These are phyloP conservation scores for Epiblema foenella DNA, from an alignment of 2,888 invertebrate species.

Conservation along the genomic window DNA sequence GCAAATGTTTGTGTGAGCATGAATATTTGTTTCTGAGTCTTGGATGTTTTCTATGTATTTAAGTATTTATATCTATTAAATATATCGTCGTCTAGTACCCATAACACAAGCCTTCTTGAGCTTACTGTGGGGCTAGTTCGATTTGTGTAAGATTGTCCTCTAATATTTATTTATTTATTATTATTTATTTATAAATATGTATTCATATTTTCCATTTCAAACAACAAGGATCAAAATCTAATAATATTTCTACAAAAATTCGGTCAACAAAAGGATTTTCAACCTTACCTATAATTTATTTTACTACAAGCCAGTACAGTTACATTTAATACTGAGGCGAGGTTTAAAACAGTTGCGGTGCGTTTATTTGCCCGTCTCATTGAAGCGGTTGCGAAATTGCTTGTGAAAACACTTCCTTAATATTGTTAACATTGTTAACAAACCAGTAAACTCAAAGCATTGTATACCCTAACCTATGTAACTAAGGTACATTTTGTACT, in stretches of 20 bases:
- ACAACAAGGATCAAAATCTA: too few relatives aligned
- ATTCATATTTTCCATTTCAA: too few relatives aligned
- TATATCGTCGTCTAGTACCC: too few relatives aligned
- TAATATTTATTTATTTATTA: too few relatives aligned
- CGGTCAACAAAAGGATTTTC: neutral
- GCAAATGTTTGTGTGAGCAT: too few relatives aligned
- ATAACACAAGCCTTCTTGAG: too few relatives aligned
- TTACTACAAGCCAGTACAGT: constrained; percentile 9
- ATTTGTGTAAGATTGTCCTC: too few relatives aligned
- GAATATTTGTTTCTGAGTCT: too few relatives aligned
- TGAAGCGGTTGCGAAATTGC: constrained; percentile 39
- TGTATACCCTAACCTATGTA: neutral
- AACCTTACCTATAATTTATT: constrained; percentile 16
- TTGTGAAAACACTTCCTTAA: constrained; percentile 39
- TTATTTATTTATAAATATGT: too few relatives aligned
- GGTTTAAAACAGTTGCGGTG: constrained; percentile 35
- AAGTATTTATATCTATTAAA: too few relatives aligned
- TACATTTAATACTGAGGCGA: constrained; percentile 23
- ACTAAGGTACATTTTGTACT: neutral
- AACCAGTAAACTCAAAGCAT: neutral
- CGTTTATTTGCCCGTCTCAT: constrained; percentile 41
- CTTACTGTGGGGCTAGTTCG: too few relatives aligned
- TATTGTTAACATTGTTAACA: constrained; percentile 23
- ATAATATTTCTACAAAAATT: neutral
- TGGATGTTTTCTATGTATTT: too few relatives aligned